Evolutionary conservation across 2,797 vertebrate species (phyloP), one percentile per base, ranked within the genome.

Genomic region (Sebastes variabilis): DNA sequence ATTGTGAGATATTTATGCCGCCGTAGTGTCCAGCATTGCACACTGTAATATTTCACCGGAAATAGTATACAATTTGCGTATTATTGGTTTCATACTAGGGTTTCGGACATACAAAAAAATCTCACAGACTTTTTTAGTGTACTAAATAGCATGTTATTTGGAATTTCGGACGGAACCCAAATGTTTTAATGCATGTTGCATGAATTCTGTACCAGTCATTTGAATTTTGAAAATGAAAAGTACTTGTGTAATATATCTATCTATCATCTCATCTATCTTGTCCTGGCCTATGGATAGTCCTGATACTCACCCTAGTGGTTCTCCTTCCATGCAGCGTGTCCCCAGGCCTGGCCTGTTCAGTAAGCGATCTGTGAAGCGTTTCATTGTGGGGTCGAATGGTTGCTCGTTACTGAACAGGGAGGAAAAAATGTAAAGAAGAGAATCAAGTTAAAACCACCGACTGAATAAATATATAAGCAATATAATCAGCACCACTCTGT

Each of bases 241-340:
- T 20, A 34, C 10, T 30, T 0, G 1, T 65, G 16, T 22, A 22
- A 24, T 9, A 24, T 8, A 24, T 24, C 11, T 46, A 46, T 46
- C 42, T 46, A 18, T 46, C 42, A 46, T 46, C 42, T 18, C 42
- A 42, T 55, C 13, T 24, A 12, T 65, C 13, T 22, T 52, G 6
- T 55, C 30, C 4, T 30, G 52, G 46, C n/a, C 36, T 6, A 9
- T 27, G 2, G 0, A 32, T 4, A 9, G 24, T 60, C 27, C 36
- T 55, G 30, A 32, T 29, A 95, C 97, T 97, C 93, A 99, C 98
- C 5, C 92, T 20, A 97, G 92, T 59, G 96, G 95, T 12, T 96
- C 94, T 74, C 95, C 96, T 58, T 93, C 95, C 96, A 99, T 97
- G 90, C 98, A 99, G 82, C 96, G 97, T 49, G 97, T 99, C 75